Conservation (phyloP, 1,140 invertebrate genomes). For the Panulirus ornatus region DNA sequence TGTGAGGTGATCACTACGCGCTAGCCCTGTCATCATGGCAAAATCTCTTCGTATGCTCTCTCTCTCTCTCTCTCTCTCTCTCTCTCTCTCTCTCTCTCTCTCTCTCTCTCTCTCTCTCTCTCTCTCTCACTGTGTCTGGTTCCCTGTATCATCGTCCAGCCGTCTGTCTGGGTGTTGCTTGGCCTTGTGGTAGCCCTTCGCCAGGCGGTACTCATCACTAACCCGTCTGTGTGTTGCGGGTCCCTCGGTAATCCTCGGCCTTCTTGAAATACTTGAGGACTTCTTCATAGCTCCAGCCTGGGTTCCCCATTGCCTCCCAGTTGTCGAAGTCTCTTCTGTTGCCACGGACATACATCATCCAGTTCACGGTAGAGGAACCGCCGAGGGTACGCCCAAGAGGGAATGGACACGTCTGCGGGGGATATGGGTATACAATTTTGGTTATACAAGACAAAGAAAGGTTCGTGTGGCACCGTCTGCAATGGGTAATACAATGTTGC, state of each 20-base stretch:
- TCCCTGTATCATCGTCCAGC: neutral
- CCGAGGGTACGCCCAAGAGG: slow-evolving; percentile 77
- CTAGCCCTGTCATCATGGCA: no score
- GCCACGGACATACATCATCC: slow-evolving; percentile 96
- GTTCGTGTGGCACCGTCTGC: no score
- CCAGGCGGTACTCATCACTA: neutral
- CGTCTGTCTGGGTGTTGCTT: neutral
- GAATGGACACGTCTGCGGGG: slow-evolving; percentile 51
- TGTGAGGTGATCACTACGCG: no score
- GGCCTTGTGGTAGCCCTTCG: no score
- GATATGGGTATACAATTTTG: no score
- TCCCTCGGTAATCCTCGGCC: slow-evolving; percentile 86
- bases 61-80: slow-evolving; percentile 17
- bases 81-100: slow-evolving; percentile 10
- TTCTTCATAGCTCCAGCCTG: slow-evolving; percentile 93
- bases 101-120: slow-evolving; percentile 7
- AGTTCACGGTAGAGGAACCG: slow-evolving; percentile 95
- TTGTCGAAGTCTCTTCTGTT: slow-evolving; percentile 94
- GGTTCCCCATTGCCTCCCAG: slow-evolving; percentile 91
- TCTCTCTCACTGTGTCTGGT: neutral
- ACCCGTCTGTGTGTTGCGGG: neutral
- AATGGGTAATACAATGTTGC: no score
- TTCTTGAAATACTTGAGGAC: slow-evolving; percentile 93
- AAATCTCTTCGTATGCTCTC: no score
- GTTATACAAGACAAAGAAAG: no score